phyloP scores from a whole-genome alignment of 2,113 vertebrate species.

The Sclerurus mexicanus region DNA sequence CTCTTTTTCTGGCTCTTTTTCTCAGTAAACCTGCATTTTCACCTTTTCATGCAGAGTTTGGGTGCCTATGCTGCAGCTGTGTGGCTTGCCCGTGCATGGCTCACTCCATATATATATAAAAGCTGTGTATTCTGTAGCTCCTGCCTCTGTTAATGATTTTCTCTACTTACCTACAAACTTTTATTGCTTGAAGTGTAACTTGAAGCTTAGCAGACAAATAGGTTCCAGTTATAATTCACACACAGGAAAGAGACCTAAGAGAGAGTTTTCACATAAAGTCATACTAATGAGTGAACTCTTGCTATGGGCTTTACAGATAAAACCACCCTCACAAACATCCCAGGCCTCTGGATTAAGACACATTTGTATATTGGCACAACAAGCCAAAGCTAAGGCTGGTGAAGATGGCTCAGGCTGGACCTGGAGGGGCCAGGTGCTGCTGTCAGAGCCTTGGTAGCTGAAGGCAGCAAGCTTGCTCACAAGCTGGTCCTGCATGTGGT shows the following conservation, averaged over 20 bases:
- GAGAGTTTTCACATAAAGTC: neutral
- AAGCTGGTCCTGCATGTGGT: accelerated
- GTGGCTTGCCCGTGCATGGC: accelerated
- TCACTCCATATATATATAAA: neutral
- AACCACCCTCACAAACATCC: neutral
- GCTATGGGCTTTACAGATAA: neutral
- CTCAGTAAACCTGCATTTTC: neutral
- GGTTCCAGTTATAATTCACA: neutral
- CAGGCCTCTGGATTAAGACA: neutral
- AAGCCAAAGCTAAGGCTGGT: neutral
- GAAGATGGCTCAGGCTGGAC: neutral
- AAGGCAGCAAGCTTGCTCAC: neutral
- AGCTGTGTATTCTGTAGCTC: neutral
- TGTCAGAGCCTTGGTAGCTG: neutral
- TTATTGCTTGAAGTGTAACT: neutral
- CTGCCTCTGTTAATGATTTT: neutral
- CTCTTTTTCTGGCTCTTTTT: neutral
- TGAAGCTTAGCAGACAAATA: neutral
- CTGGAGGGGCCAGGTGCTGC: neutral
- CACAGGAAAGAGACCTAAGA: neutral
- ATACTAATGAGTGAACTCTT: neutral
- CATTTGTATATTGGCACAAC: neutral
- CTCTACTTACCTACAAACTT: neutral
- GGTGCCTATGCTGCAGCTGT: neutral
- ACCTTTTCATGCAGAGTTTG: neutral